These are phyloP conservation scores for Glaucopsyche alexis DNA, from an alignment of 2,888 invertebrate genomes.

Conservation along the genomic window DNA sequence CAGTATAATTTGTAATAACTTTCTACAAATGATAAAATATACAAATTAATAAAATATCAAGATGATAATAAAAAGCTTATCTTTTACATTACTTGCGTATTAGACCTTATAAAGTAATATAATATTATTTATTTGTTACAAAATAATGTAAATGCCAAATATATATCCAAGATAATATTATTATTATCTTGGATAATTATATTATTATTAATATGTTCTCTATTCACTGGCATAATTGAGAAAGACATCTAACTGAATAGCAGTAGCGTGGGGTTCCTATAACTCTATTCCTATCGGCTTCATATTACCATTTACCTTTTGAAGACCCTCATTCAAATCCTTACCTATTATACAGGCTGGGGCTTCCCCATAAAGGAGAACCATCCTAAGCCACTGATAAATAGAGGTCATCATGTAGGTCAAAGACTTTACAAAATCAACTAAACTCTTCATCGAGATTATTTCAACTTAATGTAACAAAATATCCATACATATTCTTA, in stretches of 20 bases:
- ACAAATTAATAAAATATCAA: not conserved
- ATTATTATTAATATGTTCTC: too few species aligned
- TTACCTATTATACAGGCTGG: too few species aligned
- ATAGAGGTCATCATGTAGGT: not conserved
- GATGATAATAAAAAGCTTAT: not conserved
- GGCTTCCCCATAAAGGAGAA: too few species aligned
- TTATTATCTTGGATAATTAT: too few species aligned
- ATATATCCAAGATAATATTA: too few species aligned
- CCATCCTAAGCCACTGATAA: too few species aligned
- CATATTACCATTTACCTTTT: too few species aligned
- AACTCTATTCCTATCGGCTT: too few species aligned
- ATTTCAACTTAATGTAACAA: not conserved
- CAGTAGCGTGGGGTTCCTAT: too few species aligned
- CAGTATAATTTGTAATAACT: not conserved
- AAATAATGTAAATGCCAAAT: too few species aligned
- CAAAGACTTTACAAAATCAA: not conserved
- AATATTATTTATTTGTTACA: not conserved
- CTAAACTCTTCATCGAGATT: not conserved
- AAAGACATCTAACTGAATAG: not conserved
- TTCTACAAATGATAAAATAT: constrained; percentile 6
- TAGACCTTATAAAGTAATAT: not conserved
- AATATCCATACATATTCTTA: not conserved
- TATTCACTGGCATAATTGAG: not conserved
- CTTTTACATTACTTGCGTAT: not conserved
- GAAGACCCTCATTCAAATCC: too few species aligned